A percentile compares a stretch with the other conserved stretches of the same genome.
These are phyloP conservation scores for Lycaena phlaeas DNA, from an alignment of 2,888 invertebrate genomes.

Conservation along the genomic window DNA sequence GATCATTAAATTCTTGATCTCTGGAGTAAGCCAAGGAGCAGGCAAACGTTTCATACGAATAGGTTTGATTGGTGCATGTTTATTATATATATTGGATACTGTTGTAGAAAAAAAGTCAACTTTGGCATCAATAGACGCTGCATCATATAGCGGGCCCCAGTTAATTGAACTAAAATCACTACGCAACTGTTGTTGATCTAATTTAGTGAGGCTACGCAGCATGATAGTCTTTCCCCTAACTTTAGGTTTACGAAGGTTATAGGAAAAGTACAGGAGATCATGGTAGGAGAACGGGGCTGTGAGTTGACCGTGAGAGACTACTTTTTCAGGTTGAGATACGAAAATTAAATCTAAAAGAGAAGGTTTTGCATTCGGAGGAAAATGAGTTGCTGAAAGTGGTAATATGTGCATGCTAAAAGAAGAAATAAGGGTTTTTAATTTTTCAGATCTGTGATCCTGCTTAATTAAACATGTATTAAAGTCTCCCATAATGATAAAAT, in stretches of 20 bases:
- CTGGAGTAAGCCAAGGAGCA: slow-evolving; percentile 2
- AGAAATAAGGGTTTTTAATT: too few species aligned
- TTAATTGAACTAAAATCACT: background rate
- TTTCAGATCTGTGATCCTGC: too few species aligned
- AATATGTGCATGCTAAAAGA: too few species aligned
- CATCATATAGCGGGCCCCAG: background rate
- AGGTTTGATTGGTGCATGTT: background rate
- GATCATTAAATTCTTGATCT: too few species aligned
- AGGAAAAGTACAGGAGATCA: background rate
- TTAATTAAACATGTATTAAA: too few species aligned
- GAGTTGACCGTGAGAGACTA: background rate
- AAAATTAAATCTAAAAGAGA: slow-evolving; percentile 5
- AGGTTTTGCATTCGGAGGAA: too few species aligned
- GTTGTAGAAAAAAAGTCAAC: too few species aligned
- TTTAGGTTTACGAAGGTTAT: background rate
- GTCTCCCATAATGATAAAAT: too few species aligned
- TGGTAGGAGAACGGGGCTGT: background rate
- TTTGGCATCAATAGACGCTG: background rate
- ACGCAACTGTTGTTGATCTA: background rate
- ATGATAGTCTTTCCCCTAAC: background rate
- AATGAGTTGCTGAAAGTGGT: too few species aligned
- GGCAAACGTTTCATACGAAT: background rate
- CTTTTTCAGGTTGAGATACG: slow-evolving; percentile 1
- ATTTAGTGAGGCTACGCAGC: background rate
- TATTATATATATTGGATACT: too few species aligned